Base-by-base conservation (phyloP, 2,888 invertebrate genomes). In the Brachyopa scutellaris region DNA sequence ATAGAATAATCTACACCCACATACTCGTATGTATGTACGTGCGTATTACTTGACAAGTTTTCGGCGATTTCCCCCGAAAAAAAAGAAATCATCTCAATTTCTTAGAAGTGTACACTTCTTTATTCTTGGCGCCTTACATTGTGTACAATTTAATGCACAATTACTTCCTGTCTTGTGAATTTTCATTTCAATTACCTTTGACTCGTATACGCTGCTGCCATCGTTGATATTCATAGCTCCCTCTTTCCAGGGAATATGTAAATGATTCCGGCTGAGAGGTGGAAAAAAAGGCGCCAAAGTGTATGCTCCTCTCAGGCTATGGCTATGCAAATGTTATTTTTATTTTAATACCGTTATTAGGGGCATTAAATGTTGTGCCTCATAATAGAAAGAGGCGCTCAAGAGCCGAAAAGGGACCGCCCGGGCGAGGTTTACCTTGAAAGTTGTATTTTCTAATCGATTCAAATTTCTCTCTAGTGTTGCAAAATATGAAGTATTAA, bases 311-410 rank as follows among this genome's bases (percentile, higher is more conserved):
- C 38, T 33, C 26, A 53, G 57, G 31, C 57, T 55, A 31, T 47
- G 53, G 49, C 66, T 73, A 79, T 79, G 79, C 61, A 79, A 79
- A 79, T 79, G 73, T 73, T 79, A 67, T 73, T 79, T 79, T 79
- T 79, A 79, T 73, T 79, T 79, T 79, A 79, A 73, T 79, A 47
- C 53, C 33, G 61, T 73, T 79, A 73, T 79, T 73, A 79, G 53
- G 53, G 53, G 53, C 79, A 73, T 73, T 79, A 61, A 73, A 55
- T 66, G 79, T 67, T 73, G 73, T 6, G n/a, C 36, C 51, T 31
- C 66, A 45, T 51, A 61, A 78, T 31, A 55, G 70, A 61, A 51
- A 26, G 42, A 33, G 17, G 38, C 59, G 42, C 62, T 53, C 53
- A 49, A 55, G 17, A 36, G 57, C 29, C 38, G 42, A 31, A 13